Base-by-base conservation (phyloP, 2,888 invertebrate species). In the Laothoe populi region DNA sequence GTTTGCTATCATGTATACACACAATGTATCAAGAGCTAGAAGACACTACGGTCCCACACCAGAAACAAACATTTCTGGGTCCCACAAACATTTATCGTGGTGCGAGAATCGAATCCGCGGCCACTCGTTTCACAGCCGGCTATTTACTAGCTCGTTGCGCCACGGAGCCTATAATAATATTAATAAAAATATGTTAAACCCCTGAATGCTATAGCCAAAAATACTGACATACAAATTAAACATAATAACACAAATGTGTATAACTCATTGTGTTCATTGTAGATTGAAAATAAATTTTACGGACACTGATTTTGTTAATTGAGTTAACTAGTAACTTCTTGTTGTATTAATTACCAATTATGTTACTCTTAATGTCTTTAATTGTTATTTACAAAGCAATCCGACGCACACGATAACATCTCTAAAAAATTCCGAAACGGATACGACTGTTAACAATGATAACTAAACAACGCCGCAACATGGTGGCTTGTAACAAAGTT, bases 401-500 rank as follows among this genome's bases (percentile, higher is more conserved):
- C 31, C 23, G 40, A 38, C 46, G 19, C 19, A 35, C 19, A 48
- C 35, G 38, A 48, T 59, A 26, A 26, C 24, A 44, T 44, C 40
- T 23, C 31, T 38, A n/a, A 11, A 60, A 16, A 48, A 60, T 49
- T 60, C 26, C 42, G 42, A 49, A 42, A 49, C 24, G 42, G 60
- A 42, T 38, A 11, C 24, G 46, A 40, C 19, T 53, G 42, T 42
- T 26, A 48, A 42, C 40, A 60, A 60, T 42, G 49, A 42, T 42
- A 60, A 60, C 60, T 49, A 60, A 60, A 60, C 42, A 60, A 49
- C 60, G 49, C 35, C 48, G 48, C 48, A 19, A 21, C 38, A 49
- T 42, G 53, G 53, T 48, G 49, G 26, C 24, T 42, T 46, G 57
- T 62, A 57, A 58, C 57, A 48, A 57, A 61, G 21, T 57, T 70